Conservation (phyloP, 1,140 invertebrate species). For the Ptiloglossa arizonensis region DNA sequence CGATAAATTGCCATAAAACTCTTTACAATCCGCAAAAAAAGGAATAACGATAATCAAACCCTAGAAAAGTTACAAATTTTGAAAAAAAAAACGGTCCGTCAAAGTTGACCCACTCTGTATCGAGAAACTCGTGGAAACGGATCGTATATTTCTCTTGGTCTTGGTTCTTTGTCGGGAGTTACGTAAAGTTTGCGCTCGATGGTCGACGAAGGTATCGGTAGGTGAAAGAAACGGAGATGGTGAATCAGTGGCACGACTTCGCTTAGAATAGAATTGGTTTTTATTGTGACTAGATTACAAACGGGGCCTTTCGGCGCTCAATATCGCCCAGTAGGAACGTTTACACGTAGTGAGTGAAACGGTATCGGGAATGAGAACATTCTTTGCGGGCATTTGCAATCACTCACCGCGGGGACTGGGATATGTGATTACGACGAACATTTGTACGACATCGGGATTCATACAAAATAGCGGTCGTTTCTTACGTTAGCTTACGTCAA, state of each 20-base stretch:
- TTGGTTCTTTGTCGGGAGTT: too few species aligned
- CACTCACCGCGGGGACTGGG: slow-evolving; percentile 67
- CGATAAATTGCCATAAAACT: too few species aligned
- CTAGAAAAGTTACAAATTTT: too few species aligned
- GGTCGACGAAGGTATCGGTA: background rate
- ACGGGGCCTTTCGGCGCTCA: slow-evolving; percentile 76
- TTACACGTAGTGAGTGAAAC: slow-evolving; percentile 74
- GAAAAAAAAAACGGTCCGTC: too few species aligned
- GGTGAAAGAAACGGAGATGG: slow-evolving; percentile 3
- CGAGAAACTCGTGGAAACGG: too few species aligned
- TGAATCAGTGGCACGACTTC: slow-evolving; percentile 11
- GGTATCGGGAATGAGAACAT: slow-evolving; percentile 67
- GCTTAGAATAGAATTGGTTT: slow-evolving; percentile 81
- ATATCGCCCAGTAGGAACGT: slow-evolving; percentile 79
- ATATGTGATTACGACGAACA: slow-evolving; percentile 77
- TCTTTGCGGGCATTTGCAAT: slow-evolving; percentile 57
- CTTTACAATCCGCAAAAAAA: too few species aligned
- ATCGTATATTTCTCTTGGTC: too few species aligned
- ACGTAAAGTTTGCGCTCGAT: too few species aligned
- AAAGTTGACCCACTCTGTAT: too few species aligned
- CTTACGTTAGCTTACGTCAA: slow-evolving; percentile 73
- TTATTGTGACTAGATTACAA: slow-evolving; percentile 83
- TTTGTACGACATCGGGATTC: slow-evolving; percentile 79
- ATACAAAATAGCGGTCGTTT: slow-evolving; percentile 80
- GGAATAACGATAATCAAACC: too few species aligned